Base-by-base conservation (phyloP, 2,113 vertebrate genomes). In the Burhinus bistriatus region DNA sequence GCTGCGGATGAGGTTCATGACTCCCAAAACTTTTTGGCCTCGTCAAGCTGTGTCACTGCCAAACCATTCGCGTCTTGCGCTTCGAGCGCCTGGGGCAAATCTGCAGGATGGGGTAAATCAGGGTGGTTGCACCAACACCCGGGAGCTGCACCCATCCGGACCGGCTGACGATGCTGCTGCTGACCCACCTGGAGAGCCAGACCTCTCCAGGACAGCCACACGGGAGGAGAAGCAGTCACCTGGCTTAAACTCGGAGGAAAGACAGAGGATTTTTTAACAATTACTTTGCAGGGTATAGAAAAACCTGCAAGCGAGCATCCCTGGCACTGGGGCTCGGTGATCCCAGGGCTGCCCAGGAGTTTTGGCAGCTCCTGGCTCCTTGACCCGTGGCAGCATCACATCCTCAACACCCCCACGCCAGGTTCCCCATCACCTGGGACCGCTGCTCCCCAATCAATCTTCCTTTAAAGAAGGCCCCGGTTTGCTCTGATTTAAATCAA, bases 321-420 rank as follows among this genome's bases (percentile, higher is more conserved):
- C 47, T 21, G 15, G 19, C 6, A 1, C 7, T 0, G 38, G 2
- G 2, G 25, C 22, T 70, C 26, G 14, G 12, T 1, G 0, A 13
- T 15, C 34, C 44, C 0, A 0, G 32, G 12, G 20, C 5, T 73
- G 29, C 45, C 29, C 51, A 4, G 57, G 40, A 0, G 0, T 36
- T 91, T 52, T 12, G 51, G 76, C 55, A 38, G 29, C 61, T 21
- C 49, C 25, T 0, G 2, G 25, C 20, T 72, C 51, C 34, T 32
- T 29, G 1, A 13, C 44, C n/a, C 32, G 0, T 0, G 0, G 65
- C 27, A 25, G 15, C 80, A 9, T 19, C 68, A 14, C 44, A 2
- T 9, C 66, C 51, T 14, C 1, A 11, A 6, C 11, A 7, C 9
- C 23, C 11, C 32, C 32, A 1, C 6, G 0, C 25, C 4, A 1